Evolutionary conservation across 1,140 invertebrate genomes (phyloP).

Genomic region (Hormaphis cornu): DNA sequence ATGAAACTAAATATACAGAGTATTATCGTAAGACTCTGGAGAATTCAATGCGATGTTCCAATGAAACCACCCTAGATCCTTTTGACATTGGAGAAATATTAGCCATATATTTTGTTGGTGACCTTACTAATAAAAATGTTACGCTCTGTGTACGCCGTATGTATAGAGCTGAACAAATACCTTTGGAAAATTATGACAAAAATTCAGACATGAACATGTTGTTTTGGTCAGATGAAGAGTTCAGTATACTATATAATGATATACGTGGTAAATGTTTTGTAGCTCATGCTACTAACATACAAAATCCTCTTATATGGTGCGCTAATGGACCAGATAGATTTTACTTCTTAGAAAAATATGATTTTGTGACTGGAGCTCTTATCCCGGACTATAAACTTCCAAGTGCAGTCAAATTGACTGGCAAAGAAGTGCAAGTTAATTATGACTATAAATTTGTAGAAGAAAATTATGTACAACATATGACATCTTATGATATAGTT

Average conservation of each 20-base stretch:
- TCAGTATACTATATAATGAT: slow-evolving; percentile 33
- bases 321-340: slow-evolving; percentile 56
- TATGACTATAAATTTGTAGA: slow-evolving; percentile 48
- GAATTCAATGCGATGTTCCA: slow-evolving; percentile 48
- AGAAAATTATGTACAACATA: slow-evolving; percentile 46
- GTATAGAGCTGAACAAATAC: not conserved
- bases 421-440: slow-evolving; percentile 53
- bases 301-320: slow-evolving; percentile 50
- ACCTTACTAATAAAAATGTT: slow-evolving; percentile 32
- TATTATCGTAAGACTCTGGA: slow-evolving; percentile 48
- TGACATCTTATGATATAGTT: slow-evolving; percentile 44
- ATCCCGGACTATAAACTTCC: not conserved
- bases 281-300: slow-evolving; percentile 49
- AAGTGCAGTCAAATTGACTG: slow-evolving; percentile 41
- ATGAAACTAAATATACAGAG: slow-evolving; percentile 16
- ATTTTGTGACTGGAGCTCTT: slow-evolving; percentile 46
- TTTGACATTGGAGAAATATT: slow-evolving; percentile 62
- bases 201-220: not conserved
- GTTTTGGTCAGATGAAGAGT: not conserved
- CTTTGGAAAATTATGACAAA: not conserved
- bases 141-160: not conserved
- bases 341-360: slow-evolving; percentile 65
- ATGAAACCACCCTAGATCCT: slow-evolving; percentile 61
- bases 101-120: slow-evolving; percentile 48
- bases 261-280: slow-evolving; percentile 57